Base-by-base conservation (phyloP, 2,113 vertebrate species). In the Strix aluco region DNA sequence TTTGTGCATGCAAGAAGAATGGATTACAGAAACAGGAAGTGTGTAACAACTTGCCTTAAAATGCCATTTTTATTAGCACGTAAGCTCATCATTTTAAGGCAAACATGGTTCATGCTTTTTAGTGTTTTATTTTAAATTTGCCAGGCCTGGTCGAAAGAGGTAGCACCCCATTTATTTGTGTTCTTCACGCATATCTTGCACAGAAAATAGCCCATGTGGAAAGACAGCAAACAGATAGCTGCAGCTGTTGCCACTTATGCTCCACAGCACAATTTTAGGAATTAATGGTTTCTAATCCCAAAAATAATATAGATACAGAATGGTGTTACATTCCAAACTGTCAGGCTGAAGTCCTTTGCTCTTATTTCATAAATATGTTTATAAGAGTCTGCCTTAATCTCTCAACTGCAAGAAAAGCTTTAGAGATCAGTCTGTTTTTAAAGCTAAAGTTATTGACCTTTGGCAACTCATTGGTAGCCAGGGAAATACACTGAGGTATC, bases 251-350 rank as follows among this genome's bases (percentile, higher is more conserved):
- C 95, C 81, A 82, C 97, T 97, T 96, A 95, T 85, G 97, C 97
- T 97, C 97, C 96, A 93, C 96, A 97, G 98, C 97, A 97, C 97
- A 98, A 97, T 97, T 97, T 98, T 81, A 86, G 96, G 96, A 97
- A 98, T 97, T 94, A 97, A 97, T 92, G 94, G 82, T 96, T 96
- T 97, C 92, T 96, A 95, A 97, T 98, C 97, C 96, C 91, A 63
- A 96, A 97, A 96, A 97, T 91, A 96, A 97, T 97, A 95, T 91
- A 93, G 96, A 91, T 95, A 80, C 52, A 94, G 92, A 52, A 40
- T 80, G 40, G 80, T 78, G 86, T 74, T 95, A 82, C 86, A 70
- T 95, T 92, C 95, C 82, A 66, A 93, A 95, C 92, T 84, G 91
- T 94, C 67, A 81, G 92, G 86, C 66, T 81, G 57, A 66, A 81